Percentiles rank a stretch among this genome's conserved stretches.
Evolutionary conservation across 2,113 vertebrate species (phyloP).

Genomic region (Odontophorus gujanensis): DNA sequence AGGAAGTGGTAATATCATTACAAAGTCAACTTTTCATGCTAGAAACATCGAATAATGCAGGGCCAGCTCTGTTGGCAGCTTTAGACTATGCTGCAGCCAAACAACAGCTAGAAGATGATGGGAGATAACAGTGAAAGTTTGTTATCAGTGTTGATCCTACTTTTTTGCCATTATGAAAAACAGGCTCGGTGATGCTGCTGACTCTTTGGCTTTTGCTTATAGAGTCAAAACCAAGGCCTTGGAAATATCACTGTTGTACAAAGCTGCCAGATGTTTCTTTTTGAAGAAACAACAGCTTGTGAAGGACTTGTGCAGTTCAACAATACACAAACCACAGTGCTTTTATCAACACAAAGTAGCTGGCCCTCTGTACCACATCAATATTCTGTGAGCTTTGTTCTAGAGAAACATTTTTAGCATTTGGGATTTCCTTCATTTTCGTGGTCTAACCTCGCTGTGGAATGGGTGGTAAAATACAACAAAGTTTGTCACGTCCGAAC

Average conservation of each 20-base stretch:
- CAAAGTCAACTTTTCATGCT: neutral
- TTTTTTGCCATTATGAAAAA: neutral
- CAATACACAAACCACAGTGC: neutral
- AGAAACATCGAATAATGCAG: neutral
- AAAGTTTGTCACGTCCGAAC: neutral
- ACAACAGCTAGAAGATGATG: neutral
- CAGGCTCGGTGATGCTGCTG: neutral
- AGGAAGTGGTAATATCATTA: neutral
- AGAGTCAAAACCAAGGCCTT: neutral
- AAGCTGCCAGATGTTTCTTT: neutral
- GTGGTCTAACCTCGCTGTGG: neutral
- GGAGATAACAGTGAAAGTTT: neutral
- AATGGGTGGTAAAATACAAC: neutral
- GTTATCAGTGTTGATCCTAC: neutral
- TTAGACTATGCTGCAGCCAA: neutral
- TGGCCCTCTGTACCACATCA: conserved; percentile 2
- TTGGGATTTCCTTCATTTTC: neutral
- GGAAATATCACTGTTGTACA: neutral
- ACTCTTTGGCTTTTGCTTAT: neutral
- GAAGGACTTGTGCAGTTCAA: neutral
- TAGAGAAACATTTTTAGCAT: neutral
- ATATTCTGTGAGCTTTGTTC: neutral
- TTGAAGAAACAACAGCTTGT: conserved; percentile 4
- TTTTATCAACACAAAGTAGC: neutral
- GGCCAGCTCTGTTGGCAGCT: neutral